Percentiles rank a stretch among this genome's conserved stretches.
These are phyloP conservation scores for Itoplectis maculator DNA, from an alignment of 2,888 invertebrate genomes.

Conservation along the genomic window DNA sequence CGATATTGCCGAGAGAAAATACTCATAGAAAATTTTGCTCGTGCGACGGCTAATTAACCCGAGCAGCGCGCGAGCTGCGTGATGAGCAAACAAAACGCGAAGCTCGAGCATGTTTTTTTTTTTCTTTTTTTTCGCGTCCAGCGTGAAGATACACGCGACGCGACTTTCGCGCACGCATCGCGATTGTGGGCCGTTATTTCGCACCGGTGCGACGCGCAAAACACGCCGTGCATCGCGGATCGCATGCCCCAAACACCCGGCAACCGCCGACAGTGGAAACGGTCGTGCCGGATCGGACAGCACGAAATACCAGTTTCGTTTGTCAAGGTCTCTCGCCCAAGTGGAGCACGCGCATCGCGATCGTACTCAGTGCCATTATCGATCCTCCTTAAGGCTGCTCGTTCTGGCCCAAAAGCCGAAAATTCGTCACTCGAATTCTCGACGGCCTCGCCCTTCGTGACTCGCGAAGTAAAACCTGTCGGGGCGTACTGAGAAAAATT, in stretches of 20 bases:
- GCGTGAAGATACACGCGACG: slow-evolving; percentile 46
- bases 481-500: too few relatives aligned
- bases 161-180: slow-evolving; percentile 73
- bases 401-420: not conserved
- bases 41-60: not conserved
- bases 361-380: slow-evolving; percentile 61
- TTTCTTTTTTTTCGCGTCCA: not conserved
- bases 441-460: too few relatives aligned
- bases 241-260: slow-evolving; percentile 25
- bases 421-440: not conserved
- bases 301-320: slow-evolving; percentile 62
- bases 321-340: slow-evolving; percentile 64
- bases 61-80: not conserved
- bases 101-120: not conserved
- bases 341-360: slow-evolving; percentile 54
- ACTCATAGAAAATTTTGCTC: not conserved
- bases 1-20: slow-evolving; percentile 1
- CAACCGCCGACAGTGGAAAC: slow-evolving; percentile 34
- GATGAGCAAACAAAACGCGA: slow-evolving; percentile 16
- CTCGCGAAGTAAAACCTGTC: too few relatives aligned
- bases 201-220: not conserved
- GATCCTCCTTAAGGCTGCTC: slow-evolving; percentile 52
- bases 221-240: slow-evolving; percentile 24
- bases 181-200: slow-evolving; percentile 5
- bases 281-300: slow-evolving; percentile 45